Evolutionary conservation across 1,140 invertebrate genomes (phyloP).

Genomic region (Subanguina moxae): DNA sequence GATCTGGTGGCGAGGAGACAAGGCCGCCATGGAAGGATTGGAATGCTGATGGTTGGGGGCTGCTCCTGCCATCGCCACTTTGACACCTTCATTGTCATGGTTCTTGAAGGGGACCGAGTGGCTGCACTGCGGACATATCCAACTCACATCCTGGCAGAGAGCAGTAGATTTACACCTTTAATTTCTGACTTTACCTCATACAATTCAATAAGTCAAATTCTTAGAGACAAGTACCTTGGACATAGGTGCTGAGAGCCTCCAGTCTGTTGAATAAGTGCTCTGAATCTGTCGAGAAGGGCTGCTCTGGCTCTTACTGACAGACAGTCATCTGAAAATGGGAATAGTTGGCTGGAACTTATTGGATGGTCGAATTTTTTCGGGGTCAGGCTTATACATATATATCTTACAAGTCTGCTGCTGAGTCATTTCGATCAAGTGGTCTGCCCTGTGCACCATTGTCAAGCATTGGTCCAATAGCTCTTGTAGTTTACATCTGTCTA

Average conservation of each 20-base stretch:
- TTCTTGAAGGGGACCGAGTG: conserved; percentile 30
- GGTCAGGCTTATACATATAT: background rate
- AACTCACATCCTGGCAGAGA: conserved; percentile 46
- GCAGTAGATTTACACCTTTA: conserved; percentile 51
- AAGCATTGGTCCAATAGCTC: conserved; percentile 52
- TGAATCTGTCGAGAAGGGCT: conserved; percentile 53
- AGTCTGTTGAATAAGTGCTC: conserved; percentile 41
- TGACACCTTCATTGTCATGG: conserved; percentile 37
- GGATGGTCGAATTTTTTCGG: background rate
- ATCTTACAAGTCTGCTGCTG: conserved; percentile 56
- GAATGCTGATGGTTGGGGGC: background rate
- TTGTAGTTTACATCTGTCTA: conserved; percentile 56
- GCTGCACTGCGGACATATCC: conserved; percentile 55
- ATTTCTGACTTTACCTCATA: too few relatives aligned
- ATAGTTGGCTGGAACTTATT: too few relatives aligned
- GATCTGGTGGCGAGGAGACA: background rate
- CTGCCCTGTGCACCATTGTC: conserved; percentile 52
- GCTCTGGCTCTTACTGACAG: conserved; percentile 50
- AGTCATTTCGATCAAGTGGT: conserved; percentile 56
- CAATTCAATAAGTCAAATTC: too few relatives aligned
- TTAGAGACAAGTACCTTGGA: too few relatives aligned
- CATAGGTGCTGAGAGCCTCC: conserved; percentile 31
- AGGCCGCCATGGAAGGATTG: background rate
- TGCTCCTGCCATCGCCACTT: background rate
- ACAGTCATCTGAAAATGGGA: conserved; percentile 52